Conservation (phyloP, 1,140 invertebrate genomes). For the Medauroidea extradentata region DNA sequence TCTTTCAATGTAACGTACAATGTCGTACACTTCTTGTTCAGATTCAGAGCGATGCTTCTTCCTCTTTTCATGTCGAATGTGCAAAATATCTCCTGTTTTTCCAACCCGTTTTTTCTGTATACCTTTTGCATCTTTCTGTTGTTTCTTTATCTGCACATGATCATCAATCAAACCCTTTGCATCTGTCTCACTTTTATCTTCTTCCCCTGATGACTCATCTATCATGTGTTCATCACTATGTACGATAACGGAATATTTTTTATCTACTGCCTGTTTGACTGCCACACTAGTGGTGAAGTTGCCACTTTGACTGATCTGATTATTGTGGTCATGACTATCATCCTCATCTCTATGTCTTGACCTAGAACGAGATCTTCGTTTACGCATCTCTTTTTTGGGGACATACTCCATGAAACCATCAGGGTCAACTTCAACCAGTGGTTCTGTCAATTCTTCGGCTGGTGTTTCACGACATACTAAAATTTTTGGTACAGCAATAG, state of each 20-base stretch:
- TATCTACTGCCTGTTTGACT: too few species aligned
- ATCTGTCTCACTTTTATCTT: conserved; percentile 3
- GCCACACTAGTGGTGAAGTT: too few species aligned
- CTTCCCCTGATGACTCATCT: neutral
- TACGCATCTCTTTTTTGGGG: conserved; percentile 42
- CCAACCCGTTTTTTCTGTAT: too few species aligned
- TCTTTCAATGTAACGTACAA: conserved; percentile 4
- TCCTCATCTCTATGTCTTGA: conserved; percentile 31
- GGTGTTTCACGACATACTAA: neutral
- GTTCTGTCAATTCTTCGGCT: conserved; percentile 21
- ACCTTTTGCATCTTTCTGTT: too few species aligned
- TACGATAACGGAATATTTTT: too few species aligned
- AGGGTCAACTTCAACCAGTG: conserved; percentile 42
- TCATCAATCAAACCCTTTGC: neutral
- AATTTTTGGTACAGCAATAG: neutral
- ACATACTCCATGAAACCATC: conserved; percentile 49
- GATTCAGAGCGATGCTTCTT: conserved; percentile 16
- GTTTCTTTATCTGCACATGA: neutral
- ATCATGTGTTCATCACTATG: neutral
- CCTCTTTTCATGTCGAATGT: neutral
- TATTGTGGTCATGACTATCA: neutral
- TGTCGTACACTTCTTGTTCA: conserved; percentile 21
- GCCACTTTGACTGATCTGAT: too few species aligned
- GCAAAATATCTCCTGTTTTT: too few species aligned
- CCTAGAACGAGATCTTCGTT: conserved; percentile 43